Conservation (phyloP, 2,797 vertebrate genomes). For the Dermochelys coriacea region DNA sequence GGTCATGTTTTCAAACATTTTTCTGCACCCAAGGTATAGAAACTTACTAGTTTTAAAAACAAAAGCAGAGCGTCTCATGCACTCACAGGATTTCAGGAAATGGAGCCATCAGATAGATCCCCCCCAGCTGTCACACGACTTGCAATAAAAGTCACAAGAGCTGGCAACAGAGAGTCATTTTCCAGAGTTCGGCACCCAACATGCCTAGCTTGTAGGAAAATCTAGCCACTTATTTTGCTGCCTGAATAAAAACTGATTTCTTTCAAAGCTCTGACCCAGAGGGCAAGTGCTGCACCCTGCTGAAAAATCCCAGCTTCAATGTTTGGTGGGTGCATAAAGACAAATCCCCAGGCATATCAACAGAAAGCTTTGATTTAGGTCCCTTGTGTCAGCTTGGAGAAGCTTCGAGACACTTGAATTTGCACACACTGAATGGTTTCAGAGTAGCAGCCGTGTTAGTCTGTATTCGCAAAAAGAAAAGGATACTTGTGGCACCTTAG, state of each 20-base stretch:
- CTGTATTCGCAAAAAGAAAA: too few relatives aligned
- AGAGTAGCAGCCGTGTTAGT: too few relatives aligned
- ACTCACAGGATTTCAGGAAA: background rate
- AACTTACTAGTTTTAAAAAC: conserved; percentile 6
- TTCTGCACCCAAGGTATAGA: background rate
- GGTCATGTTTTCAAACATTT: conserved; percentile 5
- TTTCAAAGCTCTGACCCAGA: background rate
- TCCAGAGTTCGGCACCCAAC: fast-evolving
- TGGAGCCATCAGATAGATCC: background rate
- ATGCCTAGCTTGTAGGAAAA: background rate
- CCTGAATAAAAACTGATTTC: background rate
- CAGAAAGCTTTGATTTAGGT: background rate
- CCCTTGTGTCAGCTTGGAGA: background rate
- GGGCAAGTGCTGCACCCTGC: background rate
- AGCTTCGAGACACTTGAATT: background rate
- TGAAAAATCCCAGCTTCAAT: background rate
- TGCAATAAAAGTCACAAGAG: background rate
- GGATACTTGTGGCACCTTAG: too few relatives aligned
- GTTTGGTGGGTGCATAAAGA: background rate
- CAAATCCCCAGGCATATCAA: background rate
- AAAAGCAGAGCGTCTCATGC: conserved; percentile 8
- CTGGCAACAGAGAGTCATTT: background rate
- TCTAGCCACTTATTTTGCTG: background rate
- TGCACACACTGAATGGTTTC: background rate
- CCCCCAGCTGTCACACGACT: background rate